Evolutionary conservation across 2,797 vertebrate species (phyloP), one percentile per base, ranked within the genome.

Genomic region (Alectoris magna): DNA sequence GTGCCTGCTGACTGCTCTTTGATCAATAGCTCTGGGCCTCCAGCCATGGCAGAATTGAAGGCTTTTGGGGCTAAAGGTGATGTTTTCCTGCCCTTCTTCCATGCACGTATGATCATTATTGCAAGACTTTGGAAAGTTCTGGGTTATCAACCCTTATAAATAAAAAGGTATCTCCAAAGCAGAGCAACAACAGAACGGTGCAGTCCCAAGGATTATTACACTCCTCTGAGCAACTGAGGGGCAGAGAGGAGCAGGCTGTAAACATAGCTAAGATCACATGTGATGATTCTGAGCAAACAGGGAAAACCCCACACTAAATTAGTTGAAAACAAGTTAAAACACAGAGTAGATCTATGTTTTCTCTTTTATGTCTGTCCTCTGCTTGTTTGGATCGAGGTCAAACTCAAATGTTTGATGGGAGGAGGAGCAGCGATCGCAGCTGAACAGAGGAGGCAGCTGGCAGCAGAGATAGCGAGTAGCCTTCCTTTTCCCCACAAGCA

Each of bases 81-180:
- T 14, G 5, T 19, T 15, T 8, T 19, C 29, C 46, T 66, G 36
- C 24, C 11, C 38, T 77, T 31, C 4, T 0, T 34, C 41, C 9
- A 0, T 2, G 6, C 22, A 18, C 0, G 2, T 10, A 17, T 7
- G 27, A 34, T 34, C 18, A 5, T 62, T 49, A 27, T 0, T 74
- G 31, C 48, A 74, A 41, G 48, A 39, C 14, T 56, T 1, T 11
- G 66, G 44, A 68, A 22, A 77, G 12, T 36, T 80, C 24, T 66
- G 66, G 11, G 26, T 22, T 48, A 36, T 43, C 69, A 83, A 3
- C 15, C 24, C 62, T 59, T 66, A 12, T 63, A 31, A 38, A 9
- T 14, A 26, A 17, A 23, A 4, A 11, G 13, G 1, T 23, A 19
- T 22, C 59, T 84, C 29, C 46, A 60, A n/a, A 73, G 55, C 49